Conservation (phyloP, 1,140 invertebrate species). For the Daktulosphaira vitifoliae region DNA sequence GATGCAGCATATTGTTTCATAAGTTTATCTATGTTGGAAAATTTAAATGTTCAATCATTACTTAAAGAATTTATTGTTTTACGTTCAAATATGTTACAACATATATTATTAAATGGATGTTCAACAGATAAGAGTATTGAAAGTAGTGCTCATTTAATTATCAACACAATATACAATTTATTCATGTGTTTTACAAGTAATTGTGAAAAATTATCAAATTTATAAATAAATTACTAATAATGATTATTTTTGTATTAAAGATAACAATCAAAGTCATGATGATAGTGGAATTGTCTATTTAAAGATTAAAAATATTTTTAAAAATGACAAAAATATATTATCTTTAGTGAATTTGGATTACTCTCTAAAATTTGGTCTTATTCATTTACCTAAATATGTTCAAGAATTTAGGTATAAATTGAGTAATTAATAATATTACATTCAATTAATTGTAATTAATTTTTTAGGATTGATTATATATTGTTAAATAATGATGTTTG, state of each 20-base stretch:
- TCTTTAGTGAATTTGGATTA: slow-evolving; percentile 25
- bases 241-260: neutral
- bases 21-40: slow-evolving; percentile 20
- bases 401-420: slow-evolving; percentile 11
- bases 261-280: neutral
- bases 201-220: neutral
- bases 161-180: slow-evolving; percentile 28
- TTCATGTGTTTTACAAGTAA: slow-evolving; percentile 26
- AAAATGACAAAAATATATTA: neutral
- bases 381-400: slow-evolving; percentile 6
- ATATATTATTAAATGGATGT: neutral
- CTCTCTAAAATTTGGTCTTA: slow-evolving; percentile 26
- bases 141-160: slow-evolving; percentile 21
- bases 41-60: slow-evolving; percentile 12
- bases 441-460: neutral
- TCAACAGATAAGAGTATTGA: slow-evolving; percentile 19
- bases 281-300: slow-evolving; percentile 5
- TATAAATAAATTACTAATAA: neutral
- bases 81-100: slow-evolving; percentile 29
- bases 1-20: slow-evolving; percentile 13
- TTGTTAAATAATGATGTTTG: neutral
- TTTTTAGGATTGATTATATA: neutral
- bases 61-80: slow-evolving; percentile 31
- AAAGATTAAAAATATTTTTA: neutral
- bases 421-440: too few species aligned